Conservation (phyloP, 1,140 invertebrate species). For the Thaumetopoea pityocampa region DNA sequence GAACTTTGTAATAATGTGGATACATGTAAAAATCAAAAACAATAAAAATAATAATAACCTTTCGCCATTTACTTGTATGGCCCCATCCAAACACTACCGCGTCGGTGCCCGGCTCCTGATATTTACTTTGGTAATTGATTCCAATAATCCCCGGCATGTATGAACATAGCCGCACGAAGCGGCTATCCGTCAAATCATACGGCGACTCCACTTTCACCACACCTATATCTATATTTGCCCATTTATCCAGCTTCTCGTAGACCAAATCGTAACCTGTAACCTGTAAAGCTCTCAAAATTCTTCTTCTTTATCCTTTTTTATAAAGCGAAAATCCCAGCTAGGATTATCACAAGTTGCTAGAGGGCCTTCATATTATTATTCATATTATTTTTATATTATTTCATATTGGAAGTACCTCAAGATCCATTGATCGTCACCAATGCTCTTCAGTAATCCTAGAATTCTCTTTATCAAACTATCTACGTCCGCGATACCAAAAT, state of each 20-base stretch:
- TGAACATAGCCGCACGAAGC: constrained; percentile 9
- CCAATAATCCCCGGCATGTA: constrained; percentile 23
- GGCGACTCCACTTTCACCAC: constrained; percentile 35
- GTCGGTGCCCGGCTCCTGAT: constrained; percentile 24
- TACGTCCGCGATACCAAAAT: too few species aligned
- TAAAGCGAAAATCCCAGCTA: neutral
- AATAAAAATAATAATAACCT: constrained; percentile 14
- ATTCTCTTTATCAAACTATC: too few species aligned
- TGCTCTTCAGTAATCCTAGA: too few species aligned
- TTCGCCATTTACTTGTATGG: constrained; percentile 24
- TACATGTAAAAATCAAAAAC: too few species aligned
- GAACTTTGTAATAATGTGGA: too few species aligned
- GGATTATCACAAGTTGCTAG: too few species aligned
- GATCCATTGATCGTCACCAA: too few species aligned
- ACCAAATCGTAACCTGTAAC: constrained; percentile 33
- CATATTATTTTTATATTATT: constrained; percentile 1
- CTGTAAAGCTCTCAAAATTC: neutral
- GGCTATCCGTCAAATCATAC: constrained; percentile 15
- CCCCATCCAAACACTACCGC: constrained; percentile 38
- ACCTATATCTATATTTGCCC: constrained; percentile 37
- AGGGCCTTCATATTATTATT: too few species aligned
- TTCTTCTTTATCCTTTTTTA: neutral
- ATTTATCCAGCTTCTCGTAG: constrained; percentile 29
- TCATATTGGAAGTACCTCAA: too few species aligned
- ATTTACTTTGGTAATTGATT: constrained; percentile 31